Evolutionary conservation across 2,113 vertebrate genomes (phyloP), one percentile per base, ranked within the genome.

Genomic region (Coptodon rendalli): DNA sequence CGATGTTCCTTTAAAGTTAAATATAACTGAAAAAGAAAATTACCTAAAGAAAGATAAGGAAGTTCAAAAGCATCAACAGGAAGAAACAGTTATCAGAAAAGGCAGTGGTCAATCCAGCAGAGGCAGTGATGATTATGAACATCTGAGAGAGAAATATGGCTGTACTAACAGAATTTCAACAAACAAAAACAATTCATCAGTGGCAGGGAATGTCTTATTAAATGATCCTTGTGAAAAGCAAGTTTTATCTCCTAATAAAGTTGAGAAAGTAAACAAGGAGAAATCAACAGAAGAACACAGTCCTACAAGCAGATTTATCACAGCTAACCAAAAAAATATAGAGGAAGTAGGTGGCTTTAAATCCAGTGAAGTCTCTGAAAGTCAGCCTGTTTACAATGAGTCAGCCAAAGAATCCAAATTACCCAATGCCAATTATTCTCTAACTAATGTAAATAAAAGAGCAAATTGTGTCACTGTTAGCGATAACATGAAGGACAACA

Each of bases 341-440:
- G 81, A 90, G 7, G 84, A 80, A 86, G 56, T 17, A 22, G n/a
- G 27, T 38, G 91, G 13, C 34, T 24, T 36, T 17, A 89, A 89
- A 80, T 19, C 68, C 34, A 82, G 3, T 31, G 50, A 94, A 7
- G 12, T 63, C n/a, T 85, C 50, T 80, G 95, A 90, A 36, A 87
- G 82, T 82, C 85, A 88, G 3, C 92, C 86, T 86, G 87, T 93
- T 87, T 92, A 94, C 80, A 94, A 84, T 61, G 92, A 94, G 63
- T 91, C 90, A 63, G 92, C 91, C 38, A 95, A 94, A 92, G 90
- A 95, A 80, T 93, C 93, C 56, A 94, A 95, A 87, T 89, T 95
- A 87, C 85, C 78, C 3, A 61, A 11, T 80, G 17, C n/a, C 43
- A 63, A 87, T 80, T 5, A 57, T 80, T 79, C 52, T 63, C 43